phyloP scores from a whole-genome alignment of 2,797 vertebrate species.

The Peromyscus melanophrys region DNA sequence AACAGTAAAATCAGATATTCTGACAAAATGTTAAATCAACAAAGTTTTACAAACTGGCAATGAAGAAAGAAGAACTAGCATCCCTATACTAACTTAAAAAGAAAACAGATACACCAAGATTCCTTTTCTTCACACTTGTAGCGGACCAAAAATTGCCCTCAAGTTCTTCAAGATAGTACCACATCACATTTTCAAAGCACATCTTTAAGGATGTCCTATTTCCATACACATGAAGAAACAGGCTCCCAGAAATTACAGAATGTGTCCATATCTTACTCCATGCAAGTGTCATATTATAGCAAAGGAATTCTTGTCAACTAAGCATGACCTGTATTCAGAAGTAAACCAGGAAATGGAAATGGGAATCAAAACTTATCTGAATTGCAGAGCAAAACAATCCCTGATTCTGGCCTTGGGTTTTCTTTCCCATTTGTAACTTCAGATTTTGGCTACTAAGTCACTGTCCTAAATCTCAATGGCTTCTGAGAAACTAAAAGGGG shows the following conservation, averaged over 20 bases:
- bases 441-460: background rate
- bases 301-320: background rate
- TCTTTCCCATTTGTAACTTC: background rate
- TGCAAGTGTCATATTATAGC: background rate
- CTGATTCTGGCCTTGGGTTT: background rate
- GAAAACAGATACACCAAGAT: background rate
- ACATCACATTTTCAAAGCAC: background rate
- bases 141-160: background rate
- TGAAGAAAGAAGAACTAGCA: background rate
- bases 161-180: conserved; percentile 34
- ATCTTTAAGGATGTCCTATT: background rate
- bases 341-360: background rate
- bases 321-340: conserved; percentile 7
- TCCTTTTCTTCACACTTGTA: background rate
- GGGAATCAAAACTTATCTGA: background rate
- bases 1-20: conserved; percentile 17
- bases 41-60: background rate
- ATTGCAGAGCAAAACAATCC: background rate
- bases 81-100: background rate
- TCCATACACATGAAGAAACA: conserved; percentile 29
- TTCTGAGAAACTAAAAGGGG: background rate
- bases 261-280: background rate
- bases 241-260: conserved; percentile 21
- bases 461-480: conserved; percentile 36
- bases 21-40: conserved; percentile 42